A percentile compares a stretch with the other conserved stretches of the same genome.
phyloP scores from a whole-genome alignment of 92 coral and sea anemone genomes.

The Porites divaricata region DNA sequence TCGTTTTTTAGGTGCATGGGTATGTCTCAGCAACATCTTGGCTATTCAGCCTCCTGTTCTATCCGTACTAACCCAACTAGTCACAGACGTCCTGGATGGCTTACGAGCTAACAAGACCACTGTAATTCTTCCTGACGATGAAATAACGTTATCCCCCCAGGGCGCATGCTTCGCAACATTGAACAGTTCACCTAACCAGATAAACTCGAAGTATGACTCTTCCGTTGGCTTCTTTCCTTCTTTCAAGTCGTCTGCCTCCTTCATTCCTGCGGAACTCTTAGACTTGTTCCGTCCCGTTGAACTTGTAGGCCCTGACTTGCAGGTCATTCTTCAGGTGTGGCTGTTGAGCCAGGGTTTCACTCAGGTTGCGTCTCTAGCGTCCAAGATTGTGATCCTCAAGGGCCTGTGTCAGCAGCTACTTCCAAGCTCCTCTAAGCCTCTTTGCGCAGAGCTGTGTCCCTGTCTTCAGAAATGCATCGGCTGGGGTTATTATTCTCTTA shows the following conservation, averaged over 20 bases:
- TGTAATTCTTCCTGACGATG: conserved; percentile 87
- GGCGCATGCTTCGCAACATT: conserved; percentile 96
- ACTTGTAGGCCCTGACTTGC: conserved; percentile 84
- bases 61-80: conserved; percentile 78
- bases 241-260: conserved; percentile 77
- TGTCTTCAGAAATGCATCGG: conserved; percentile 87
- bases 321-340: conserved; percentile 86
- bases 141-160: conserved; percentile 67
- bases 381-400: conserved; percentile 81
- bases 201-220: conserved; percentile 29
- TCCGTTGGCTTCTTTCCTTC: conserved; percentile 81
- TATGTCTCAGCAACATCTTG: conserved; percentile 86
- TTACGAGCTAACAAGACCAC: conserved; percentile 80
- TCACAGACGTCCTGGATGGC: conserved; percentile 80
- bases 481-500: conserved; percentile 87
- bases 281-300: conserved; percentile 89
- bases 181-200: conserved; percentile 30
- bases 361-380: conserved; percentile 80
- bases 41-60: conserved; percentile 81
- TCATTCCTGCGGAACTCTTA: conserved; percentile 77
- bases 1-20: conserved; percentile 81
- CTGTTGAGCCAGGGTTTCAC: conserved; percentile 93
- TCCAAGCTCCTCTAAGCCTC: conserved; percentile 63
- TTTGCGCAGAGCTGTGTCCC: conserved; percentile 57
- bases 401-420: conserved; percentile 67